Evolutionary conservation across 2,888 invertebrate genomes (phyloP).

Genomic region (Andrena praecox): DNA sequence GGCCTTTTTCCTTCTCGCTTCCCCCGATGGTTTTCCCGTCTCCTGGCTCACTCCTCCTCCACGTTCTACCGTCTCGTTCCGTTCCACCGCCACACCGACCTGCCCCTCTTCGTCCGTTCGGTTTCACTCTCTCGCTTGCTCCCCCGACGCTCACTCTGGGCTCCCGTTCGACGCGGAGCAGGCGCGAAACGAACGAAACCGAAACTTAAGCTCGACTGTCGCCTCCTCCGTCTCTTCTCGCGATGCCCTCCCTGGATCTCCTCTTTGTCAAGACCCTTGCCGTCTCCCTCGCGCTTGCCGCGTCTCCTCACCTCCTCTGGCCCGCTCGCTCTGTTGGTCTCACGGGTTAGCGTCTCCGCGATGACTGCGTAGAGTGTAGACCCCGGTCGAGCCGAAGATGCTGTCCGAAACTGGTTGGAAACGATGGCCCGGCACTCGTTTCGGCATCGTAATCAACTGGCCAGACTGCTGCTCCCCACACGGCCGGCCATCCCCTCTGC

Average conservation of each 20-base stretch:
- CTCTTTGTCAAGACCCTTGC: background rate
- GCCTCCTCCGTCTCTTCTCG: slow-evolving; percentile 55
- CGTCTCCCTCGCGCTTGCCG: background rate
- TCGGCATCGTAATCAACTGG: slow-evolving; percentile 73
- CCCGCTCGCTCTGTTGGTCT: slow-evolving; percentile 24
- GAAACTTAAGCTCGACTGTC: slow-evolving; percentile 71
- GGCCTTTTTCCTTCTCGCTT: slow-evolving; percentile 39
- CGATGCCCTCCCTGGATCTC: slow-evolving; percentile 12
- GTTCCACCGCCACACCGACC: background rate
- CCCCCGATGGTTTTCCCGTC: slow-evolving; percentile 22
- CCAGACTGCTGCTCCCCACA: slow-evolving; percentile 61
- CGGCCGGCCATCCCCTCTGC: slow-evolving; percentile 50
- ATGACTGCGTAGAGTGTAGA: slow-evolving; percentile 22
- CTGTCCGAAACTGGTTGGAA: slow-evolving; percentile 72
- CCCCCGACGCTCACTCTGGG: slow-evolving; percentile 60
- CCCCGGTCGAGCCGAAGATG: slow-evolving; percentile 57
- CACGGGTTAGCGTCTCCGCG: slow-evolving; percentile 15
- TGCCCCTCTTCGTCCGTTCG: slow-evolving; percentile 12
- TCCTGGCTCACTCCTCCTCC: slow-evolving; percentile 1
- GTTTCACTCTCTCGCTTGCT: slow-evolving; percentile 39
- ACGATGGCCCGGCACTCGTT: slow-evolving; percentile 68
- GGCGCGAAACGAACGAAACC: slow-evolving; percentile 77
- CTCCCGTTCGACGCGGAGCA: slow-evolving; percentile 68
- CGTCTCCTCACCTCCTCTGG: background rate
- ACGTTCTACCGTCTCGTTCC: background rate